Conservation (phyloP, 2,888 invertebrate genomes). For the Microctonus brassicae region DNA sequence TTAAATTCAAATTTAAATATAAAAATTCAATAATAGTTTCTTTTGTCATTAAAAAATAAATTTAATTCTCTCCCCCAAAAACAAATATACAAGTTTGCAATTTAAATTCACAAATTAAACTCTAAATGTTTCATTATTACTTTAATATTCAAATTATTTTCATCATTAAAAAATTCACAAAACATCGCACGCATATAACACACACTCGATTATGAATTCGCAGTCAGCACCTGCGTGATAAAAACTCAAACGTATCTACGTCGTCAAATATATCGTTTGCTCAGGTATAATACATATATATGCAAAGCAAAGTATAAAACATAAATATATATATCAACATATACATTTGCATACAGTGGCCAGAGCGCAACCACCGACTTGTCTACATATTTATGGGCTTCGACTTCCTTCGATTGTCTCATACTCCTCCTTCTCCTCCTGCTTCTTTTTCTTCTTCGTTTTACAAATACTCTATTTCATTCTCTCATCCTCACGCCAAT, state of each 20-base stretch:
- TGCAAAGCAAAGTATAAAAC: conserved; percentile 2
- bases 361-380: conserved; percentile 43
- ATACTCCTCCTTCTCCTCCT: conserved; percentile 15
- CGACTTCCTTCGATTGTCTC: conserved; percentile 67
- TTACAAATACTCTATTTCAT: background rate
- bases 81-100: background rate
- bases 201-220: too few species aligned
- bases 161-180: background rate
- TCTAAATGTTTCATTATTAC: background rate
- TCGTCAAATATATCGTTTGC: conserved; percentile 30
- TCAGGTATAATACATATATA: background rate
- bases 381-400: conserved; percentile 63
- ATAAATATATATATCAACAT: conserved; percentile 6
- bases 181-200: conserved; percentile 43
- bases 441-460: conserved; percentile 24
- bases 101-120: background rate
- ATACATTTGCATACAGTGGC: conserved; percentile 59
- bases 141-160: background rate
- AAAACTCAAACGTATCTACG: conserved; percentile 1
- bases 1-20: background rate
- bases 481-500: background rate
- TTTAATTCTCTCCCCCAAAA: background rate
- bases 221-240: too few species aligned
- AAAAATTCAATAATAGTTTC: too few species aligned
- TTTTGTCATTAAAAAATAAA: background rate